Evolutionary conservation across 2,888 invertebrate species (phyloP).

Genomic region (Diaperis boleti): DNA sequence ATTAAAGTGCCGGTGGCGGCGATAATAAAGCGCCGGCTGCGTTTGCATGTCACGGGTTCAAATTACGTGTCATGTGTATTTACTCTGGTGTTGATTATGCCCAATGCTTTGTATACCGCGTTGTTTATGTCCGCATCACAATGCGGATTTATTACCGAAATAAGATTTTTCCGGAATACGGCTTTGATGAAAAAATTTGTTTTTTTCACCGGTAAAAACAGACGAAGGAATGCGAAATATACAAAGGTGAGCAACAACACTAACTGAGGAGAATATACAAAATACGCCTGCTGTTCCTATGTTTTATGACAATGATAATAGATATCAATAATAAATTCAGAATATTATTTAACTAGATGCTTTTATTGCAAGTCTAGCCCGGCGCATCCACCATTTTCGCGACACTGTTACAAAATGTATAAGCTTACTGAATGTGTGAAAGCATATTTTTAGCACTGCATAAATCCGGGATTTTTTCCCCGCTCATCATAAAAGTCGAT

Average conservation of each 20-base stretch:
- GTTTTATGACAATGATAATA: too few relatives aligned
- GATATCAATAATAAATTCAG: too few relatives aligned
- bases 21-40: slow-evolving; percentile 45
- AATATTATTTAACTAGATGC: too few relatives aligned
- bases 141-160: slow-evolving; percentile 17
- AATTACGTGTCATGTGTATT: slow-evolving; percentile 45
- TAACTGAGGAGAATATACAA: too few relatives aligned
- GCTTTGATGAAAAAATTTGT: neutral
- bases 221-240: too few relatives aligned
- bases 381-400: neutral
- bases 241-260: too few relatives aligned
- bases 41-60: slow-evolving; percentile 39
- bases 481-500: too few relatives aligned
- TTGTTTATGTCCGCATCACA: slow-evolving; percentile 12
- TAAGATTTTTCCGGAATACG: neutral
- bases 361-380: neutral
- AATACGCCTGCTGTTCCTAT: too few relatives aligned
- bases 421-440: too few relatives aligned
- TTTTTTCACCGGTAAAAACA: neutral
- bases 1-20: slow-evolving; percentile 39
- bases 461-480: too few relatives aligned
- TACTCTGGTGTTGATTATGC: slow-evolving; percentile 40
- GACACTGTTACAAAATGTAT: too few relatives aligned
- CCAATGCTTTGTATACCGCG: slow-evolving; percentile 28
- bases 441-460: too few relatives aligned